Conservation (phyloP, 2,797 vertebrate species). For the Bradypus variegatus region DNA sequence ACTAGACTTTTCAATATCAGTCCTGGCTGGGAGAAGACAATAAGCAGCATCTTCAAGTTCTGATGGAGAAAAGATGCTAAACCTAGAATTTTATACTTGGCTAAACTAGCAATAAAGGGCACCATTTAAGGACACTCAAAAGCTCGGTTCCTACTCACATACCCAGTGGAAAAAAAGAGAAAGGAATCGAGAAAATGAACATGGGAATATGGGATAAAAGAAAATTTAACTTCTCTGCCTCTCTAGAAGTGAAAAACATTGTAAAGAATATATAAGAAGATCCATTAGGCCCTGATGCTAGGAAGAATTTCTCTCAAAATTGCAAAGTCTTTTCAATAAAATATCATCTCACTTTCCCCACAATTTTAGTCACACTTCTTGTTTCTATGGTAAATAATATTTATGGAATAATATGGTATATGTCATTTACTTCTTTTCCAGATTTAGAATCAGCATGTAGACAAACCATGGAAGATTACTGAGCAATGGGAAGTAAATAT, state of each 20-base stretch:
- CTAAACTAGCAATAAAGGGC: rapidly evolving
- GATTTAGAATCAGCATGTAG: not conserved
- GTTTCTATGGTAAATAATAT: not conserved
- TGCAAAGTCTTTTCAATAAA: not conserved
- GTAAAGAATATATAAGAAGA: rapidly evolving
- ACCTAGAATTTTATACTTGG: not conserved
- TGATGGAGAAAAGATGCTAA: not conserved
- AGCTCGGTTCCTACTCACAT: rapidly evolving
- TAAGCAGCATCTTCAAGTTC: rapidly evolving
- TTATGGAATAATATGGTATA: not conserved
- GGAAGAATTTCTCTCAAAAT: not conserved
- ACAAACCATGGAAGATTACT: not conserved
- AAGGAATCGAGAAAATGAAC: rapidly evolving
- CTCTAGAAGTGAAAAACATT: not conserved
- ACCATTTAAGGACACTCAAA: rapidly evolving
- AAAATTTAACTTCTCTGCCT: rapidly evolving
- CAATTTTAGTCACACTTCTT: not conserved
- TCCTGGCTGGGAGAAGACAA: not conserved
- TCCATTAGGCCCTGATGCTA: not conserved
- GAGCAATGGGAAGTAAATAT: rapidly evolving
- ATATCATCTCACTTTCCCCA: not conserved
- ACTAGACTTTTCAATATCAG: not conserved
- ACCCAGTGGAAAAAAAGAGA: rapidly evolving
- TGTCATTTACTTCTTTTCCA: not conserved
- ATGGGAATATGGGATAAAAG: rapidly evolving